Evolutionary conservation across 2,797 vertebrate genomes (phyloP).

Genomic region (Chaetophractus vellerosus): DNA sequence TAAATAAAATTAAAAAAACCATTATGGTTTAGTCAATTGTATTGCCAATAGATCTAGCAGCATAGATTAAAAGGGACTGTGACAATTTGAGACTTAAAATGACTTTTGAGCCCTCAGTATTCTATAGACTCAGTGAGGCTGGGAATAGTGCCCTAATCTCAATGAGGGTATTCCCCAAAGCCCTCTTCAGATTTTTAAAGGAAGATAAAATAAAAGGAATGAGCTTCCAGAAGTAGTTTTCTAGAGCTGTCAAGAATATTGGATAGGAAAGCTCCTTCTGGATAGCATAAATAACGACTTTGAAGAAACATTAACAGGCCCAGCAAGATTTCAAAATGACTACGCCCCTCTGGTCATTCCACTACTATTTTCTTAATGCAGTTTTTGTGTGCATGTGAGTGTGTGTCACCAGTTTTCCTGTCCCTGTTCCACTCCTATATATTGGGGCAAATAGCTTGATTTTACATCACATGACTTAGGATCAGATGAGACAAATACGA

Average conservation of each 20-base stretch:
- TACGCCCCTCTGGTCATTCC: rapidly evolving
- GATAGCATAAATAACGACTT: neutral
- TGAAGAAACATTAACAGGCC: neutral
- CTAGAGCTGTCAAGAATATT: neutral
- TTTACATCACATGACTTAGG: too few relatives aligned
- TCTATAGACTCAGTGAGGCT: neutral
- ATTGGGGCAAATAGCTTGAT: too few relatives aligned
- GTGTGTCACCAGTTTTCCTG: too few relatives aligned
- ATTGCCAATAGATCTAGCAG: neutral
- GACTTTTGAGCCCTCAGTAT: neutral
- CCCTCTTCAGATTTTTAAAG: neutral
- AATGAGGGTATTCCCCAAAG: neutral
- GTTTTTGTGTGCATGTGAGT: neutral
- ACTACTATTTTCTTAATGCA: neutral
- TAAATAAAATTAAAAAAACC: neutral
- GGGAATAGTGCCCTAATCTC: neutral
- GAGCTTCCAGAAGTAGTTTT: neutral
- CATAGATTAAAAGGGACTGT: neutral
- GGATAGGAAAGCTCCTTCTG: neutral
- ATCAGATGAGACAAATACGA: too few relatives aligned
- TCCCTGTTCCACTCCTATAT: too few relatives aligned
- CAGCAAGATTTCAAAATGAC: neutral
- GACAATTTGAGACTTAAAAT: neutral
- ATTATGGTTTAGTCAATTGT: neutral
- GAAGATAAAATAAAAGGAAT: neutral